Percentiles rank a stretch among this genome's conserved stretches.
Evolutionary conservation across 2,113 vertebrate genomes (phyloP).

Genomic region (Gallinago media): DNA sequence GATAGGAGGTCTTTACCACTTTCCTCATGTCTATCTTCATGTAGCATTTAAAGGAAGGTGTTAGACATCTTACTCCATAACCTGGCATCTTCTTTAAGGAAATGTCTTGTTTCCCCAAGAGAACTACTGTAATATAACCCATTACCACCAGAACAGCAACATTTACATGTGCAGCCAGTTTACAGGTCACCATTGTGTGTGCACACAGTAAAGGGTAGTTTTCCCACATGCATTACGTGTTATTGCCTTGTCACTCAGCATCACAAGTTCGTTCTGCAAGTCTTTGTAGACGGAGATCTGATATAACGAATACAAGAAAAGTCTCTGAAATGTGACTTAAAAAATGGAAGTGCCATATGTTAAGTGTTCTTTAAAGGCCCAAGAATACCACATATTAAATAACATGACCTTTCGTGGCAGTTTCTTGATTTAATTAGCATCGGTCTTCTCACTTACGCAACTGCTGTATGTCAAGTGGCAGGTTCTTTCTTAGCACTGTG

Average conservation of each 20-base stretch:
- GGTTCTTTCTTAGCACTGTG: background rate
- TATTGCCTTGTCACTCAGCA: background rate
- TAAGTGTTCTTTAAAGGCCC: constrained; percentile 25
- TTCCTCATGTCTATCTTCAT: background rate
- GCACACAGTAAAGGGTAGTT: background rate
- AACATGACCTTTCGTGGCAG: background rate
- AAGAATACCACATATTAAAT: background rate
- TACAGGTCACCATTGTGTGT: background rate
- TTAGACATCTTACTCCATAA: background rate
- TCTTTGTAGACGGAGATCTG: background rate
- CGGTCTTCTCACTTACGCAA: background rate
- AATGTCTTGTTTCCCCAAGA: background rate
- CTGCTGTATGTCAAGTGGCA: constrained; percentile 34
- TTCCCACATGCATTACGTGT: background rate
- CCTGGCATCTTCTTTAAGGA: background rate
- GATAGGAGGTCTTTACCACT: background rate
- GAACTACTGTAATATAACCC: background rate
- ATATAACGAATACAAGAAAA: background rate
- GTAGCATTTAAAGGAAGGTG: background rate
- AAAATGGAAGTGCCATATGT: background rate
- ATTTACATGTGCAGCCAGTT: background rate
- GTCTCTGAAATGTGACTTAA: background rate
- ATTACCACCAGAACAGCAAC: background rate
- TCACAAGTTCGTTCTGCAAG: background rate
- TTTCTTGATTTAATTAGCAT: constrained; percentile 35